Evolutionary conservation across 2,113 vertebrate species (phyloP).

Genomic region (Pelecanoides urinatrix): DNA sequence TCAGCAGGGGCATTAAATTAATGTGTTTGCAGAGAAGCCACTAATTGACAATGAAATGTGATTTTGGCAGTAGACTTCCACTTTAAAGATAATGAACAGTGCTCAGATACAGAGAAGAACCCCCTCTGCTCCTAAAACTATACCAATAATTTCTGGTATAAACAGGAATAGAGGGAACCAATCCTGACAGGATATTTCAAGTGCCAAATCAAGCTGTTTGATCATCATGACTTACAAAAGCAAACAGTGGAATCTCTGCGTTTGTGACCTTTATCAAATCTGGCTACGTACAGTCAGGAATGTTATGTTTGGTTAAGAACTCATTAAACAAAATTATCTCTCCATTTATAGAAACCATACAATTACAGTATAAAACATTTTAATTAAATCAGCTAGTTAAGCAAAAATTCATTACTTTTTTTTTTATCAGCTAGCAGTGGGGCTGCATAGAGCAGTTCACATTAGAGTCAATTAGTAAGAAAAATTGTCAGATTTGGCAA

Average conservation of each 20-base stretch:
- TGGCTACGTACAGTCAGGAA: constrained; percentile 36
- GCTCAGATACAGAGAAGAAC: neutral
- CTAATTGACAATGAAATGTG: constrained; percentile 30
- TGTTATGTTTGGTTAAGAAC: constrained; percentile 59
- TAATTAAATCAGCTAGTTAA: constrained; percentile 71
- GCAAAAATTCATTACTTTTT: constrained; percentile 44
- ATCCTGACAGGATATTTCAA: constrained; percentile 37
- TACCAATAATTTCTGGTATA: constrained; percentile 15
- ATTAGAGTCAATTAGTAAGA: constrained; percentile 66
- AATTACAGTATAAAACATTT: constrained; percentile 65
- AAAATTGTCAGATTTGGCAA: constrained; percentile 51
- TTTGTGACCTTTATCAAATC: constrained; percentile 68
- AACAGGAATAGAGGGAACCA: constrained; percentile 30
- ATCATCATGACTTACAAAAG: constrained; percentile 50
- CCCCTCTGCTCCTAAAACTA: neutral
- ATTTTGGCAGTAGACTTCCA: constrained; percentile 13
- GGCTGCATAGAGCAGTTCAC: constrained; percentile 3
- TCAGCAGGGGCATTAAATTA: constrained; percentile 60
- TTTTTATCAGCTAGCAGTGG: constrained; percentile 21
- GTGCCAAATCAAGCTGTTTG: constrained; percentile 66
- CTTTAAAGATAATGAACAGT: constrained; percentile 43
- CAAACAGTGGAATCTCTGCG: constrained; percentile 30
- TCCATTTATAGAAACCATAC: constrained; percentile 59
- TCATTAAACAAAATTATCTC: constrained; percentile 64
- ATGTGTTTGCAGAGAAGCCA: constrained; percentile 51